Evolutionary conservation across 2,888 invertebrate genomes (phyloP), one percentile per base, ranked within the genome.

Genomic region (Steinernema carpocapsae): DNA sequence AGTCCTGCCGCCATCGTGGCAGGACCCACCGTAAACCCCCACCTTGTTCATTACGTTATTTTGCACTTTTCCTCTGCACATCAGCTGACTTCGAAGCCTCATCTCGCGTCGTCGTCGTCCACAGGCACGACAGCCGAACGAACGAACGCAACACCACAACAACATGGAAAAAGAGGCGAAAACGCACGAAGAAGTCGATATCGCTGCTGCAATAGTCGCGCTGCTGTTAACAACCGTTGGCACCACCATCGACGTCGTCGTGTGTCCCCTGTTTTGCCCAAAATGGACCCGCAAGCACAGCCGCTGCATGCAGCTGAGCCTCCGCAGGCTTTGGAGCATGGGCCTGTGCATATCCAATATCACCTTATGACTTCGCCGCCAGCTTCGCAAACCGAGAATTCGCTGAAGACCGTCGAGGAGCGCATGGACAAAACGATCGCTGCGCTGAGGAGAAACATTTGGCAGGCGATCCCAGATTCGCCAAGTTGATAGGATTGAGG

Each of bases 391-490:
- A 24, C 26, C 56, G 26, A 14, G 22, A 3, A 56, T 1, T 6
- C 4, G 24, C 43, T 12, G 7, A 22, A 19, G 56, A 26, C 3
- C 22, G 26, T 26, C 6, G 26, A 26, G 56, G 56, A 3, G 24
- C 22, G 26, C 24, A 56, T 86, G 29, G 85, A 85, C 46, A 84
- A 83, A 71, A 79, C 83, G 1, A 82, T 86, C 72, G 76, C 78
- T 19, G 78, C 76, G n/a, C 79, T 85, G 83, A 85, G 71, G 83
- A 86, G 48, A 81, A 80, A 46, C 76, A 82, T 17, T 75, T 85
- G 6, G 79, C 80, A 26, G 70, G 72, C 17, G 86, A 85, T 74
- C 81, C 80, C 10, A 75, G 86, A 0, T 83, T 84, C 71, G 74
- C 76, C 17, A 78, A 82, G 70, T 48, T 78, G 32, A 74, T 76